Evolutionary conservation across 2,888 invertebrate species (phyloP), one percentile per base, ranked within the genome.

Genomic region (Polydrusus tereticollis): DNA sequence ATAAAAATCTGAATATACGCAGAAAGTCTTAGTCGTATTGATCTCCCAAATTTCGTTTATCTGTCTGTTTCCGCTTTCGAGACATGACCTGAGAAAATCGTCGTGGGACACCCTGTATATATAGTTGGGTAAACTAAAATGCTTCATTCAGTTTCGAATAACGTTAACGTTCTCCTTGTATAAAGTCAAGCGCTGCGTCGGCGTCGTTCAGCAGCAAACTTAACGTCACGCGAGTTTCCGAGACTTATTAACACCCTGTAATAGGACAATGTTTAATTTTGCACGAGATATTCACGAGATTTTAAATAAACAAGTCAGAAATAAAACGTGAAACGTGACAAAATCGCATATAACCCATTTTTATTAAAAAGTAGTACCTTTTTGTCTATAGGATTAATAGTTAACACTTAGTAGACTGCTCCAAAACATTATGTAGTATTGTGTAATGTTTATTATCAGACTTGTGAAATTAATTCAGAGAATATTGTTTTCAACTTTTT

Each of bases 211-310:
- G n/a, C n/a, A n/a, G n/a, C n/a, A n/a, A n/a, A n/a, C n/a, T n/a
- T n/a, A n/a, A n/a, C n/a, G n/a, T n/a, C n/a, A n/a, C n/a, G n/a
- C n/a, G n/a, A n/a, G n/a, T n/a, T 43, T 43, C 43, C n/a, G 43
- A 14, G 5, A 50, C 4, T 6, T 29, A 1, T 33, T 55, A 14
- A 55, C 58, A 41, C 41, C 7, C 23, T 38, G 58, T 58, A 38
- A 5, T n/a, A 12, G 7, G 10, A 12, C 20, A 41, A 33, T 59
- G 41, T 59, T 14, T 58, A 57, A 69, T 69, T 58, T 47, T 70
- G 41, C 70, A 70, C 60, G 70, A 70, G 70, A 70, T 26, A 59
- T 59, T 50, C 70, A 70, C 65, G 70, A 65, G 70, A 70, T 70
- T 41, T 41, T 59, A 26, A 65, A 21, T 52, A 70, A 70, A 70